Base-by-base conservation (phyloP, 2,113 vertebrate species). In the Pseudorhombus dupliciocellatus region DNA sequence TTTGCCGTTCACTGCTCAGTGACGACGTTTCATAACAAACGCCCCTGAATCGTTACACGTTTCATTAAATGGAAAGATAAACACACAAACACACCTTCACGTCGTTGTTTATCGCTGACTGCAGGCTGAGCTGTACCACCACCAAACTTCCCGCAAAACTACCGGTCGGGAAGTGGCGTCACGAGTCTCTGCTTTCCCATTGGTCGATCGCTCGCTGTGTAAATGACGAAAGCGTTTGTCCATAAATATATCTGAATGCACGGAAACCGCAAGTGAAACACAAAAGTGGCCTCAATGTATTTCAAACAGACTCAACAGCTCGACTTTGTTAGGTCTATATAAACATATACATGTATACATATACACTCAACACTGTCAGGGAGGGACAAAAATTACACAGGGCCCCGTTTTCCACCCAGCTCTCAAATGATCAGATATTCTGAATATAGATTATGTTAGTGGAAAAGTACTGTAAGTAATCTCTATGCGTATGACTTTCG, bases 131-230 rank as follows among this genome's bases (percentile, higher is more conserved):
- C 5, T 57, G 44, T 21, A 2, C 1, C 10, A 31, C 2, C 40
- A 85, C 77, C 80, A 78, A 91, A 93, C 70, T 91, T 91, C 90
- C 88, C 90, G 90, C 93, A 93, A 82, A 91, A 75, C 78, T 48
- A 65, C 69, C 31, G 46, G 50, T 12, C 63, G 70, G 89, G 77
- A 90, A 87, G 56, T 59, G 34, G 3, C 67, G 80, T 81, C 52
- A 57, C 25, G 20, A 22, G 1, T 9, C 10, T 12, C 7, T n/a
- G n/a, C 25, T 55, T 46, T 68, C 44, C 69, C 54, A 85, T 84
- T 84, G 83, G 82, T 68, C 11, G 25, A 22, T 18, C 15, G 8
- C n/a, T n/a, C 25, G 48, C 40, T 10, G n/a, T 48, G 55, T 46
- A 7, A 4, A n/a, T 42, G 6, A 56, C 40, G 53, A 3, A 42